Conservation (phyloP, 1,140 invertebrate species). For the Drosophila pectinifera region DNA sequence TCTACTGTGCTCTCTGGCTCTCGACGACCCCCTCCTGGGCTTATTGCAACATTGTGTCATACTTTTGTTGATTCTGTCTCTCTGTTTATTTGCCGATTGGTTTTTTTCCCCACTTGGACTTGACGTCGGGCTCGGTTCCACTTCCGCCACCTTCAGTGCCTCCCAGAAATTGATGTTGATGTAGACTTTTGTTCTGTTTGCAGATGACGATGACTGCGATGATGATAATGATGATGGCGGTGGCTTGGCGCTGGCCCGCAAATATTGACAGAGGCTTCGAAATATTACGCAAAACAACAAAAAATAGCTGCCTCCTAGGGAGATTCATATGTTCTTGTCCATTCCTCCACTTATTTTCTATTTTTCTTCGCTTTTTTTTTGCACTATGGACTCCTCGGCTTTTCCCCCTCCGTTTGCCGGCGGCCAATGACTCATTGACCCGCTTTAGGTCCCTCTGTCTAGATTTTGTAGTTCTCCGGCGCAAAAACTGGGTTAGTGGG, state of each 20-base stretch:
- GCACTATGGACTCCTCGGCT: neutral
- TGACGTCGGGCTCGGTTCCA: conserved; percentile 19
- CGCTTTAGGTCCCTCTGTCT: conserved; percentile 48
- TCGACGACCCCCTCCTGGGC: neutral
- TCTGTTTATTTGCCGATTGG: conserved; percentile 73
- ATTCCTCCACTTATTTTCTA: conserved; percentile 14
- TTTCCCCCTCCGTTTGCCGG: conserved; percentile 4
- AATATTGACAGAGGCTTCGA: conserved; percentile 82
- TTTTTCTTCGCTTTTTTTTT: conserved; percentile 11
- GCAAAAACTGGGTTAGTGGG: conserved; percentile 67
- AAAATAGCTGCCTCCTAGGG: conserved; percentile 22
- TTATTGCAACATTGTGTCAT: conserved; percentile 77
- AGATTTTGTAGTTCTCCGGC: conserved; percentile 31
- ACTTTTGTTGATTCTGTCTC: conserved; percentile 74
- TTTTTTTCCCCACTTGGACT: conserved; percentile 52
- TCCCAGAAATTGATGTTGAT: conserved; percentile 27
- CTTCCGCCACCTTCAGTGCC: conserved; percentile 3
- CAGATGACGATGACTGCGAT: conserved; percentile 30
- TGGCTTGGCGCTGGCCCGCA: conserved; percentile 55
- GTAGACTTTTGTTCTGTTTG: conserved; percentile 52
- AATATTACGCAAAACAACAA: conserved; percentile 73
- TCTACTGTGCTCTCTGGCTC: conserved; percentile 5
- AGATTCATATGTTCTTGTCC: conserved; percentile 35
- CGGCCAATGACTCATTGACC: conserved; percentile 81
- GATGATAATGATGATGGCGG: conserved; percentile 19